Evolutionary conservation across 2,113 vertebrate species (phyloP).

Genomic region (Triplophysa dalaica): DNA sequence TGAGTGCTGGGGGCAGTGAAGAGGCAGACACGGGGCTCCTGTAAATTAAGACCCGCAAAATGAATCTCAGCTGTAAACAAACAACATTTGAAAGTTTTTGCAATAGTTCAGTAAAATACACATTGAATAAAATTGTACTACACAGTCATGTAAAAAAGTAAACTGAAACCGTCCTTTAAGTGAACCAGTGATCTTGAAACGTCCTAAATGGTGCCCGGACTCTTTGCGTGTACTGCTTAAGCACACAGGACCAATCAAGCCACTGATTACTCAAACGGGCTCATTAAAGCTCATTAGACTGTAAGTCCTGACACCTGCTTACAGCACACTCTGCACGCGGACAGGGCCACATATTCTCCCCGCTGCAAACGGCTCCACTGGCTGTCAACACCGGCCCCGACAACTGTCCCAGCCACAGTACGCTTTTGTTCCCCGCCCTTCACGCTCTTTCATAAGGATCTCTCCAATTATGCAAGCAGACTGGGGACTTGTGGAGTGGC

Average conservation of each 20-base stretch:
- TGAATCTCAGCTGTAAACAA: background rate
- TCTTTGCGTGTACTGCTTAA: slow-evolving; percentile 65
- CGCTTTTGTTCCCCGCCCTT: slow-evolving; percentile 53
- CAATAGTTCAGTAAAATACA: background rate
- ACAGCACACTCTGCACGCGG: slow-evolving; percentile 67
- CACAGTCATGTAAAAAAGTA: background rate
- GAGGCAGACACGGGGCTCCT: slow-evolving; percentile 33
- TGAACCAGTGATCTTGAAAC: slow-evolving; percentile 38
- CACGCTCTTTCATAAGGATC: slow-evolving; percentile 53
- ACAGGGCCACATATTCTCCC: slow-evolving; percentile 32
- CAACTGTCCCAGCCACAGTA: slow-evolving; percentile 35
- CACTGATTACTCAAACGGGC: slow-evolving; percentile 75
- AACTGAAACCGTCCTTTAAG: background rate
- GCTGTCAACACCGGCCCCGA: slow-evolving; percentile 37
- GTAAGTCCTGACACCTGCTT: slow-evolving; percentile 76
- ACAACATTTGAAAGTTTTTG: background rate
- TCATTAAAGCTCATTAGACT: slow-evolving; percentile 77
- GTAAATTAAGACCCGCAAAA: background rate
- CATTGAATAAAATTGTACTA: background rate
- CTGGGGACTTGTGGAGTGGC: slow-evolving; percentile 43
- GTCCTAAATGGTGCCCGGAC: slow-evolving; percentile 43
- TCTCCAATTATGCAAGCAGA: slow-evolving; percentile 53
- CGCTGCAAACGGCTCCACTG: slow-evolving; percentile 22
- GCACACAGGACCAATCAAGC: slow-evolving; percentile 76
- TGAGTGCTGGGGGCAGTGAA: slow-evolving; percentile 35